Evolutionary conservation across 2,888 invertebrate species (phyloP), one percentile per base, ranked within the genome.

Genomic region (Galerucella calmariensis): DNA sequence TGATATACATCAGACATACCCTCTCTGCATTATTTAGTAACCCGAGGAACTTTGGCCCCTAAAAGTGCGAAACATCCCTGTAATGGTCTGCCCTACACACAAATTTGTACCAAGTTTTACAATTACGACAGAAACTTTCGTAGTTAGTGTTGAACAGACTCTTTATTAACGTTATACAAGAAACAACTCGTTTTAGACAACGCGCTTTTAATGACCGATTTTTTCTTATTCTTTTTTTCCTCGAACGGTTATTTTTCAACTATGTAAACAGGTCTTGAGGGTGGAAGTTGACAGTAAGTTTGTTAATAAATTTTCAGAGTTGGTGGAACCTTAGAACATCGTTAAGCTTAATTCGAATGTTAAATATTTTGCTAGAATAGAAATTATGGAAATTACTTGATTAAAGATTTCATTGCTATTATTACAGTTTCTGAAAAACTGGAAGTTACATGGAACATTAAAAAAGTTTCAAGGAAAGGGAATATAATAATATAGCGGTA

Each of bases 31-130:
- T 85, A 86, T 86, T 86, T 85, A 85, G 85, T 83, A 82, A 82
- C 83, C 79, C 81, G 79, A 79, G 78, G 77, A 82, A 84, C 35
- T 58, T 44, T 56, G 11, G 20, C 82, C 83, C 79, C 80, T 83
- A 85, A 84, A 84, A 84, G 84, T 83, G 85, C 84, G 85, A 85
- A 85, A 85, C 83, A 62, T 71, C 82, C 83, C 82, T 78, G 82
- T 85, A 85, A 85, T 84, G 84, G 84, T 82, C 82, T 75, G 78
- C 72, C 82, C 82, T 82, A 81, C 84, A 85, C 85, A 84, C 85
- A 85, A 85, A 85, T 85, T 85, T 84, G 77, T 79, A 79, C 79
- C 81, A 86, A 86, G 85, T 86, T 86, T 86, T 84, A 86, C 86
- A 86, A 86, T 86, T 86, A 86, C 85, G 81, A 81, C 48, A 70